Evolutionary conservation across 2,113 vertebrate species (phyloP).

Genomic region (Charina bottae): DNA sequence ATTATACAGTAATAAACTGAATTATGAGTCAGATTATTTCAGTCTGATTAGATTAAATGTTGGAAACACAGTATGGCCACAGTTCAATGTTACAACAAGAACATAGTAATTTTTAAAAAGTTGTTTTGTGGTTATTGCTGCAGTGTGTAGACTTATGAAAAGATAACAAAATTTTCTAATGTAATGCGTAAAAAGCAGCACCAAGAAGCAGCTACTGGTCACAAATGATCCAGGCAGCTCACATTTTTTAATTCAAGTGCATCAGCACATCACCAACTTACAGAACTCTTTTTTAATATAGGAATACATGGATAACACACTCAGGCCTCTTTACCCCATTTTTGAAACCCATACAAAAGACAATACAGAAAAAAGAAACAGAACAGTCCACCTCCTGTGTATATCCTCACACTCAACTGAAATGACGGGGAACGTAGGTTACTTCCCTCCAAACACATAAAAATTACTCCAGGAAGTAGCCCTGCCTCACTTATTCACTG

Average conservation of each 20-base stretch:
- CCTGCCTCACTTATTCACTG: conserved; percentile 16
- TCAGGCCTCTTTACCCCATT: background rate
- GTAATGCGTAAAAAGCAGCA: conserved; percentile 58
- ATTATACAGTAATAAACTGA: conserved; percentile 26
- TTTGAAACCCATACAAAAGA: background rate
- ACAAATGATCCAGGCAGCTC: conserved; percentile 31
- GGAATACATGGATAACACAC: background rate
- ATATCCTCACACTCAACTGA: background rate
- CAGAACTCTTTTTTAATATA: conserved; percentile 33
- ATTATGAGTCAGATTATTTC: conserved; percentile 3
- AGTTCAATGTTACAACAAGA: conserved; percentile 34
- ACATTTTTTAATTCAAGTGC: conserved; percentile 25
- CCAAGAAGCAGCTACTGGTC: conserved; percentile 45
- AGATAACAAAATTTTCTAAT: conserved; percentile 1
- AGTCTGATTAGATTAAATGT: conserved; percentile 26
- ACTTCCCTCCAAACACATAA: conserved; percentile 50
- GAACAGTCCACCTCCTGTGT: background rate
- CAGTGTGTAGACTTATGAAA: conserved; percentile 28
- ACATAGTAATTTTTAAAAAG: background rate
- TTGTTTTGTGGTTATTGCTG: conserved; percentile 48
- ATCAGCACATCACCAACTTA: conserved; percentile 22
- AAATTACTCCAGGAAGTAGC: conserved; percentile 37
- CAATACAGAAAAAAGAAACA: background rate
- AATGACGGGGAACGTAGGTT: background rate
- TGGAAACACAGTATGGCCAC: background rate